Evolutionary conservation across 2,113 vertebrate genomes (phyloP).

Genomic region (Hemibagrus wyckioides): DNA sequence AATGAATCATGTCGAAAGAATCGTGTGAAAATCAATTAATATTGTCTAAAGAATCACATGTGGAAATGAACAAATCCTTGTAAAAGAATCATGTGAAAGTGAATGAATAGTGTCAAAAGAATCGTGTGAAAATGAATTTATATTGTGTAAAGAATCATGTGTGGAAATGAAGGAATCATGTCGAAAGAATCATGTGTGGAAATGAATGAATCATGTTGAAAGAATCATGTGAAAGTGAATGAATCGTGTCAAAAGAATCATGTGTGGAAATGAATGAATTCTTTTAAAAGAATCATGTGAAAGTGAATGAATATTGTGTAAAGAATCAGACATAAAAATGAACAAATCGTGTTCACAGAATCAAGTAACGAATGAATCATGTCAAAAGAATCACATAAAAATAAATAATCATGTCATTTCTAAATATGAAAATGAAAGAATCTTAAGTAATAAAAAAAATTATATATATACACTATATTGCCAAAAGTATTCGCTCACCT

Average conservation of each 20-base stretch:
- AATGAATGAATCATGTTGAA: not conserved
- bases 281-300: not conserved
- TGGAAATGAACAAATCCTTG: not conserved
- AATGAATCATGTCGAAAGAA: not conserved
- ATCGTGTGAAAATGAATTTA: not conserved
- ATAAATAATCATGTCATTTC: not conserved
- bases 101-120: not conserved
- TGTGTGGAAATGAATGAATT: not conserved
- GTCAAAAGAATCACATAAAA: not conserved
- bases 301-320: not conserved
- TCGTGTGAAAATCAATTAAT: too few relatives aligned
- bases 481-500: too few relatives aligned
- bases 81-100: not conserved
- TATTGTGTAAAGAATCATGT: not conserved
- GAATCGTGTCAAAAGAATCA: not conserved
- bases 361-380: too few relatives aligned
- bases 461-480: too few relatives aligned
- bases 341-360: too few relatives aligned
- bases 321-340: not conserved
- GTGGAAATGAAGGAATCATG: too few relatives aligned
- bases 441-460: not conserved
- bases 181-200: not conserved
- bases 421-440: not conserved
- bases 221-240: not conserved
- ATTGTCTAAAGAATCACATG: not conserved